Base-by-base conservation (phyloP, 2,797 vertebrate species). In the Sebastes minor region DNA sequence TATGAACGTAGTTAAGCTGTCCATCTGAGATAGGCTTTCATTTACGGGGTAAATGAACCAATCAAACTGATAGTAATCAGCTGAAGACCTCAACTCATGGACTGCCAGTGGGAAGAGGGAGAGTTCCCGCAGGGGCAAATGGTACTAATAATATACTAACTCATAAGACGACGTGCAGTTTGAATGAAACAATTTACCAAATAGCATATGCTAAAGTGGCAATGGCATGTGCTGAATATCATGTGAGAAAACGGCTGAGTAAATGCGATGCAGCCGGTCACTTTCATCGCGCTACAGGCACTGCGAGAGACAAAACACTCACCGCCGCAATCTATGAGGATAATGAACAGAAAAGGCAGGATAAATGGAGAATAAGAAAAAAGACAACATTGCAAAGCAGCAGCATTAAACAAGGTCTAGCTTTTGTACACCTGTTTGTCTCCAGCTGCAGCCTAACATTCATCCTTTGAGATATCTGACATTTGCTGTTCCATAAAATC, bases 21-120 rank as follows among this genome's bases (percentile, higher is more conserved):
- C 94, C 86, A 55, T 90, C 75, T 69, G 73, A 87, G 78, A 90
- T 82, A 62, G 68, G 77, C 85, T 86, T 85, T 91, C 87, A 91
- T 92, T 92, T 91, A 92, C 74, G 74, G 63, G 77, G 81, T 90
- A 92, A 95, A 94, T 91, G 87, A 92, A 90, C 80, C 91, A 86
- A 80, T 89, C 82, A 90, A 91, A 92, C 82, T 22, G 85, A 91
- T 88, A 89, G 89, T 85, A 93, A 92, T 94, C 90, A 87, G 42
- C 68, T 75, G 67, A 83, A 64, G 83, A 78, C 62, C 77, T 85
- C 76, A 85, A 81, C 82, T 80, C 63, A 42, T 32, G 49, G 20
- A 72, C 72, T 68, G 77, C 77, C 85, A 77, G 78, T 88, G 59
- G 59, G 70, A 82, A 85, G 67, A 88, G 64, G 55, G 76, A 86